Evolutionary conservation across 2,113 vertebrate genomes (phyloP).

Genomic region (Beaufortia kweichowensis): DNA sequence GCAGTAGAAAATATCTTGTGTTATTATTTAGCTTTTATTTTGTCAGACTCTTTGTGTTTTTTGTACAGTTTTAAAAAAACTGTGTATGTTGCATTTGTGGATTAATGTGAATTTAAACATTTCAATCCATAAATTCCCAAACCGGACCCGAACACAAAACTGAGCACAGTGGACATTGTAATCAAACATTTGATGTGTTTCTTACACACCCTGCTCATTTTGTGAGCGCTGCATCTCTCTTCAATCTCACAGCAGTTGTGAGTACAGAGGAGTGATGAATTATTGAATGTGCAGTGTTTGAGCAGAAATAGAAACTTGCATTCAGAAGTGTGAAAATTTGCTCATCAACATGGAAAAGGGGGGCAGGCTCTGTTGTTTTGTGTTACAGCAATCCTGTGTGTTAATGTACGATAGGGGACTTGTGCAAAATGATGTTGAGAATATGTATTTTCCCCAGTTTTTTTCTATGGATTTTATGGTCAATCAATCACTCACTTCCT

Average conservation of each 20-base stretch:
- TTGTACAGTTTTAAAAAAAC: not conserved
- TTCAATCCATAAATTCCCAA: not conserved
- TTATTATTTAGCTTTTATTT: not conserved
- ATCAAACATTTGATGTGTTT: not conserved
- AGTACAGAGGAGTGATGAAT: conserved; percentile 71
- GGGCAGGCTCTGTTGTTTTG: conserved; percentile 10
- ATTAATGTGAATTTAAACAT: not conserved
- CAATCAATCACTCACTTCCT: no score
- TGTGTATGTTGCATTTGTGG: not conserved
- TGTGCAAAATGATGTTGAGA: not conserved
- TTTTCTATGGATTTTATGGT: no score
- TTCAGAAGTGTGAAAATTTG: conserved; percentile 73
- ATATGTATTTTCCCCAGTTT: not conserved
- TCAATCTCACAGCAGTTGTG: conserved; percentile 66
- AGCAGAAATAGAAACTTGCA: conserved; percentile 75
- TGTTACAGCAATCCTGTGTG: not conserved
- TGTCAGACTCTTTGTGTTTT: no score
- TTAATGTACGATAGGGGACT: not conserved
- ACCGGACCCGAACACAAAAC: not conserved
- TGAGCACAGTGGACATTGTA: conserved; percentile 18
- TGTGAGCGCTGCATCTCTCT: conserved; percentile 50
- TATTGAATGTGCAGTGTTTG: conserved; percentile 73
- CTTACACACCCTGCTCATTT: not conserved
- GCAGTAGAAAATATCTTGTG: no score
- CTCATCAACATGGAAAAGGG: conserved; percentile 64